Base-by-base conservation (phyloP, 2,113 vertebrate species). In the Spermophilus dauricus region DNA sequence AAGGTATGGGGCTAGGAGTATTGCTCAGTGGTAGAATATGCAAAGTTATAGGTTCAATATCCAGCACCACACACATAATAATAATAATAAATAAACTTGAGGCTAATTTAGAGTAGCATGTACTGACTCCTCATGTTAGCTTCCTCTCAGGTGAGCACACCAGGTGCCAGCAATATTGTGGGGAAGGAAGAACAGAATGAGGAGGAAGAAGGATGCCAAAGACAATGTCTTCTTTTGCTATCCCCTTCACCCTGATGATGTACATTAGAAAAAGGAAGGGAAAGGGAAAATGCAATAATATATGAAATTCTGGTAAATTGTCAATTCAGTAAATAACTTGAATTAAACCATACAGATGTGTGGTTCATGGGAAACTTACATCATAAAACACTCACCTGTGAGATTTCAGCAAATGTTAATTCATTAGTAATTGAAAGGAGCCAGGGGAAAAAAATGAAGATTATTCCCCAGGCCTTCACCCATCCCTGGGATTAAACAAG, bases 391-490 rank as follows among this genome's bases (percentile, higher is more conserved):
- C 37, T 86, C 26, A 70, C 30, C 37, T 63, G 37, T 83, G 92
- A 81, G 30, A 30, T 80, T 37, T 86, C 22, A 73, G 53, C 56
- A 85, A 65, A 42, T 73, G 16, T 56, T 73, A 89, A 39, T 48
- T 96, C 28, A 78, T 18, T 48, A 42, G 14, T 48, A 45, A 89
- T 2, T 88, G 53, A 96, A 89, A 75, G 30, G 16, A 82, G n/a
- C 81, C 67, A 32, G 32, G 48, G 3, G 88, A 95, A 77, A 81
- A 96, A 81, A 94, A 73, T 30, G 9, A 76, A 85, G 20, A 94
- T 37, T 26, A 12, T 65, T 88, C n/a, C 39, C 28, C 13, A 53
- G 20, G 5, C 17, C 5, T 87, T 95, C 76, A 70, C n/a, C 87
- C 34, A 63, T 89, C 45, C 34, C 30, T 58, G n/a, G 45, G 7